Evolutionary conservation across 2,113 vertebrate genomes (phyloP), one percentile per base, ranked within the genome.

Genomic region (Planiliza haematocheilus): DNA sequence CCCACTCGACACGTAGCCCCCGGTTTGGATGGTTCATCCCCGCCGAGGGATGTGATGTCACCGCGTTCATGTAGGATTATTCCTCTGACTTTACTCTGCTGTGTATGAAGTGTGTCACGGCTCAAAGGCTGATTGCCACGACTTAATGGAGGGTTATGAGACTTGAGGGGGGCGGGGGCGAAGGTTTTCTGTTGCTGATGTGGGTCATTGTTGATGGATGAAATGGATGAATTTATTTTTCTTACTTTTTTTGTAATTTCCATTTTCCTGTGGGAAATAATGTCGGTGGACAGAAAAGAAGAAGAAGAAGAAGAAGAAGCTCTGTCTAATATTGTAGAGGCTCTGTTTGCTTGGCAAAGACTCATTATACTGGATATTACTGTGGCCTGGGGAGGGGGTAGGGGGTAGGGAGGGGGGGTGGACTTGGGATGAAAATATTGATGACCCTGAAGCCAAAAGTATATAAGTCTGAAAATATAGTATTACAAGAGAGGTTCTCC

Each of bases 181-280:
- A 1, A 8, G 34, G n/a, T 14, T 38, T 52, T 51, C 12, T 20
- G 43, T 38, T 24, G n/a, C 56, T 63, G 60, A 82, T 79, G 58
- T 78, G 74, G 81, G 70, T 88, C 83, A 87, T 20, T 71, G 64
- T 50, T 79, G 81, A 83, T 83, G 88, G 84, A 59, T 43, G 59
- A 68, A 71, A 79, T 75, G 81, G 79, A 81, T 73, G 74, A 80
- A 80, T 79, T 79, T 69, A 52, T 74, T 64, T 71, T 56, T 42
- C 62, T 55, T 30, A 13, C 8, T 14, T 18, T 62, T 58, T 86
- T 82, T 85, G 83, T 87, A 88, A 90, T 90, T 90, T 79, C 56
- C 71, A 50, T 69, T 53, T 59, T 87, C 88, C 88, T 74, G 7
- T 37, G 88, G 91, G 91, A 92, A 92, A 91, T 92, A 89, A 90